Percentiles rank a stretch among this genome's conserved stretches.
phyloP scores from a whole-genome alignment of 2,113 vertebrate species.

The Emydocephalus ijimae region DNA sequence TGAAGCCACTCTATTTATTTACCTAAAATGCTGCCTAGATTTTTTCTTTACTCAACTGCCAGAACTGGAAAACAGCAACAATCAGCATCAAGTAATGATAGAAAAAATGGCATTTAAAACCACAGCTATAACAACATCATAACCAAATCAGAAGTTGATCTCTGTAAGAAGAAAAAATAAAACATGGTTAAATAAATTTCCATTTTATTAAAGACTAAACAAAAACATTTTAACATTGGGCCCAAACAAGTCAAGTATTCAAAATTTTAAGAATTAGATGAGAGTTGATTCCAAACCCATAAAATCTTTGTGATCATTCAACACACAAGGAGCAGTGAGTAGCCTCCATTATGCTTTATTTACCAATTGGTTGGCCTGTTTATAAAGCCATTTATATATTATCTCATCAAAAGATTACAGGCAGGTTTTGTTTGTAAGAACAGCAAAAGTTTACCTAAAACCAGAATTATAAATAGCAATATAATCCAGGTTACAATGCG shows the following conservation, averaged over 20 bases:
- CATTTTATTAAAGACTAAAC: background rate
- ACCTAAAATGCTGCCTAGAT: background rate
- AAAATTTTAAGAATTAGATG: background rate
- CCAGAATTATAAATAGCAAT: background rate
- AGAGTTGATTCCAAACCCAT: background rate
- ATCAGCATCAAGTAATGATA: too few relatives aligned
- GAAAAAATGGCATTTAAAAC: background rate
- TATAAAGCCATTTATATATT: background rate
- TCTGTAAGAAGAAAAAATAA: background rate
- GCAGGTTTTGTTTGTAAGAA: background rate
- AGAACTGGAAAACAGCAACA: background rate
- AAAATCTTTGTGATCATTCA: background rate
- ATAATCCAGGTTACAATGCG: background rate
- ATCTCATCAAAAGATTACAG: background rate
- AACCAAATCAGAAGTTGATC: background rate
- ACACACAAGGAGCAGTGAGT: background rate
- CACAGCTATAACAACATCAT: background rate
- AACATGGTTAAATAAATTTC: background rate
- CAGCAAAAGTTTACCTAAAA: background rate
- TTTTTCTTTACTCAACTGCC: background rate
- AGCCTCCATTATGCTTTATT: background rate
- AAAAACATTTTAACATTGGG: background rate
- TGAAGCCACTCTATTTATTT: background rate
- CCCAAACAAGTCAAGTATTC: background rate
- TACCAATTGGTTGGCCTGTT: background rate